These are phyloP conservation scores for Baryphthengus martii DNA, from an alignment of 2,113 vertebrate genomes.

Conservation along the genomic window DNA sequence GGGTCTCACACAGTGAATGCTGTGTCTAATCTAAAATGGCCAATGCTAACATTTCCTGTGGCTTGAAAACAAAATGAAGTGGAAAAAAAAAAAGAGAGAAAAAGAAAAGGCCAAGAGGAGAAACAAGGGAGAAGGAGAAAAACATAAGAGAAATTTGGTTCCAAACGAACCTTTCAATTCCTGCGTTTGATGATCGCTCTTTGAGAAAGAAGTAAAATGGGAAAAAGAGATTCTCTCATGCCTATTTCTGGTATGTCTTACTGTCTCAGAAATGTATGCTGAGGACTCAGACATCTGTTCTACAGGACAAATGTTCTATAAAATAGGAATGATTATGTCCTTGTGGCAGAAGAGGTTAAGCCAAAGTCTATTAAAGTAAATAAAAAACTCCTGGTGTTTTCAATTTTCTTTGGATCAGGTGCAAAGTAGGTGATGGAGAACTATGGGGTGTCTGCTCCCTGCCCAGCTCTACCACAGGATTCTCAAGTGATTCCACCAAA, in stretches of 20 bases:
- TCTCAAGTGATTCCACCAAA: background rate
- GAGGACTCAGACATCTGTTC: background rate
- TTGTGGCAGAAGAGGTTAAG: background rate
- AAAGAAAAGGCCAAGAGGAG: background rate
- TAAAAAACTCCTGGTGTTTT: background rate
- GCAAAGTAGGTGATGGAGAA: background rate
- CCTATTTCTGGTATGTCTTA: background rate
- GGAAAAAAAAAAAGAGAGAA: too few relatives aligned
- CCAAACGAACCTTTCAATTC: background rate
- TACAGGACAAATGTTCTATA: background rate
- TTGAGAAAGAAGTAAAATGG: background rate
- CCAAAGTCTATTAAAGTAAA: background rate
- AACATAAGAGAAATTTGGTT: background rate
- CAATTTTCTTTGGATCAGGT: background rate
- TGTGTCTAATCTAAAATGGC: background rate
- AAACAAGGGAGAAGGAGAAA: background rate
- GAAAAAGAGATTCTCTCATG: background rate
- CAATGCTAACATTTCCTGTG: background rate
- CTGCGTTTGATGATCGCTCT: background rate
- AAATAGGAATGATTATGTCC: background rate
- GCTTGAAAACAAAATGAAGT: slow-evolving; percentile 5
- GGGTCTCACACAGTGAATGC: background rate
- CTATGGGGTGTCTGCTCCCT: background rate
- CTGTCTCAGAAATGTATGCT: background rate
- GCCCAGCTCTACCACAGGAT: background rate